Conservation (phyloP, 2,888 invertebrate species). For the Cryptus armator region DNA sequence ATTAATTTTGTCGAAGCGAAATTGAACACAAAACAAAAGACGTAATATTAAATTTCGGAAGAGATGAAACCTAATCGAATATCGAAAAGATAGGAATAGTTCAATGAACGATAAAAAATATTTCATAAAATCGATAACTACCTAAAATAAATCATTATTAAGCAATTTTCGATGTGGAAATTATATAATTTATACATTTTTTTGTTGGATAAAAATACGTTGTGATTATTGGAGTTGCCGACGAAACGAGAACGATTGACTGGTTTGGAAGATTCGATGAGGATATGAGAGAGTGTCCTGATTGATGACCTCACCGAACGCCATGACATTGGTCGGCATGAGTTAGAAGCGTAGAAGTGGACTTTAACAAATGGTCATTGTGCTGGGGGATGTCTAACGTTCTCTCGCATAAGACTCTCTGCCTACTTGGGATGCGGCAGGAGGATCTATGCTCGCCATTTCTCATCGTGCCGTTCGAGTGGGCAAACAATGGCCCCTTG, state of each 20-base stretch:
- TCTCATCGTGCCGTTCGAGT: conserved; percentile 78
- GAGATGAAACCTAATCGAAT: too few species aligned
- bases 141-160: background rate
- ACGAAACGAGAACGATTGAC: conserved; percentile 48
- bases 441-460: conserved; percentile 82
- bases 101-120: too few species aligned
- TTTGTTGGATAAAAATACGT: too few species aligned
- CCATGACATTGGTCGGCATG: conserved; percentile 69
- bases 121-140: background rate
- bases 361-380: conserved; percentile 81
- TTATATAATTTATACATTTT: too few species aligned
- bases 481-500: conserved; percentile 79
- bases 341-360: conserved; percentile 74
- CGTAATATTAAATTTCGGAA: conserved; percentile 3
- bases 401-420: conserved; percentile 51
- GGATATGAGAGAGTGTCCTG: conserved; percentile 76
- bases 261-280: conserved; percentile 63
- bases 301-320: conserved; percentile 71
- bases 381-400: conserved; percentile 66
- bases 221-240: background rate
- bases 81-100: too few species aligned
- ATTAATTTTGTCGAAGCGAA: conserved; percentile 1
- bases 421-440: conserved; percentile 79
- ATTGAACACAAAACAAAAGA: background rate
- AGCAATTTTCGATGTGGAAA: too few species aligned